A percentile compares a stretch with the other conserved stretches of the same genome.
Conservation (phyloP, 2,888 invertebrate genomes). For the Anthrax anthrax region DNA sequence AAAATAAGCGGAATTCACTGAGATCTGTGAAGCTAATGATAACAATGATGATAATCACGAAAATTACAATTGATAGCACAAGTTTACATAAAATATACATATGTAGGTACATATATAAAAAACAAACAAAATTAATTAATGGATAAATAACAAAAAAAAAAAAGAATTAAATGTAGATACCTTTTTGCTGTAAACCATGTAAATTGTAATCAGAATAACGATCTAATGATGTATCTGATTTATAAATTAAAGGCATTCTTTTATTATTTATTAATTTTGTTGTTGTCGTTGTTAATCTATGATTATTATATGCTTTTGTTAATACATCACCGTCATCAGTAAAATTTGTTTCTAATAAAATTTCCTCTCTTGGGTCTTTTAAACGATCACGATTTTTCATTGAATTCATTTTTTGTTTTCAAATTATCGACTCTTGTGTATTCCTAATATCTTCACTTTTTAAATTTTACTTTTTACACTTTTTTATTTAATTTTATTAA, state of each 20-base stretch:
- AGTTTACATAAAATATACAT: no score
- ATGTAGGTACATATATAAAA: not conserved
- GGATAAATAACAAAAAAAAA: not conserved
- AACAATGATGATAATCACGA: no score
- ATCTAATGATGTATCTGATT: conserved; percentile 31
- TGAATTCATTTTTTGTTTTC: conserved; percentile 5
- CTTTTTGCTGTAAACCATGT: conserved; percentile 3
- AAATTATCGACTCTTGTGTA: no score
- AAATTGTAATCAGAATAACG: conserved; percentile 29
- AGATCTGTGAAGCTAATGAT: no score
- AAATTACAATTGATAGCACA: no score
- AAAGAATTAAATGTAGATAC: not conserved
- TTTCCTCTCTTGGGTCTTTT: conserved; percentile 33
- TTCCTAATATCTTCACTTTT: no score
- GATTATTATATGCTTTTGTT: conserved; percentile 31
- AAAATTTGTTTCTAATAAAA: conserved; percentile 35
- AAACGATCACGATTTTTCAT: conserved; percentile 9
- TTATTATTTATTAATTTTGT: conserved; percentile 17
- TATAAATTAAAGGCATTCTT: no score
- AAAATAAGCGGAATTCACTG: no score
- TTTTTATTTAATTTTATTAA: not conserved
- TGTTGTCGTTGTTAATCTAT: conserved; percentile 13
- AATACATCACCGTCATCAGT: conserved; percentile 34
- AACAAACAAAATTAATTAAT: not conserved
- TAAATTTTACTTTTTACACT: no score